Percentiles rank a stretch among this genome's conserved stretches.
Evolutionary conservation across 2,797 vertebrate species (phyloP).

Genomic region (Nyctibius grandis): DNA sequence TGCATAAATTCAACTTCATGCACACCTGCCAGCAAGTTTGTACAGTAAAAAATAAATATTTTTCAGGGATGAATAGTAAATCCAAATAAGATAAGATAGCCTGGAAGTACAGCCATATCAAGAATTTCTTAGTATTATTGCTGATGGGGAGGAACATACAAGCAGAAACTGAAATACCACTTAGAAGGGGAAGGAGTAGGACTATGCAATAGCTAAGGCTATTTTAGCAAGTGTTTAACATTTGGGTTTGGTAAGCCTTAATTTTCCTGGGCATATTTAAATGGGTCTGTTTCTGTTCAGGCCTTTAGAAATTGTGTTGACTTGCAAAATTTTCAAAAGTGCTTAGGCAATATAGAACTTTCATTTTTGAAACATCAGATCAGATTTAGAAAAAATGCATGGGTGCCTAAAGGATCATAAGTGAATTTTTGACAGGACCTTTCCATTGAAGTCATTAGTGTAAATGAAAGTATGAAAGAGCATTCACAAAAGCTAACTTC

Average conservation of each 20-base stretch:
- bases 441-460: neutral
- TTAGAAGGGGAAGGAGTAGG: neutral
- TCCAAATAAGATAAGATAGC: neutral
- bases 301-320: neutral
- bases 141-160: neutral
- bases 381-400: neutral
- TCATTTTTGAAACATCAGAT: neutral
- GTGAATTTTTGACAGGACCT: neutral
- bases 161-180: neutral
- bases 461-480: neutral
- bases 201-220: neutral
- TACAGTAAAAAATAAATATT: neutral
- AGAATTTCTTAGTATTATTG: neutral
- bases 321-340: neutral
- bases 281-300: neutral
- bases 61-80: neutral
- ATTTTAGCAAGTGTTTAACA: neutral
- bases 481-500: neutral
- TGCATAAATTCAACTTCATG: conserved; percentile 2
- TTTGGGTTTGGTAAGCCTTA: neutral
- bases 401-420: neutral
- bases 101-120: neutral
- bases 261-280: neutral
- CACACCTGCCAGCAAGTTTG: neutral
- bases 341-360: neutral